These are phyloP conservation scores for Neodiprion pinetum DNA, from an alignment of 1,140 invertebrate species.

Conservation along the genomic window DNA sequence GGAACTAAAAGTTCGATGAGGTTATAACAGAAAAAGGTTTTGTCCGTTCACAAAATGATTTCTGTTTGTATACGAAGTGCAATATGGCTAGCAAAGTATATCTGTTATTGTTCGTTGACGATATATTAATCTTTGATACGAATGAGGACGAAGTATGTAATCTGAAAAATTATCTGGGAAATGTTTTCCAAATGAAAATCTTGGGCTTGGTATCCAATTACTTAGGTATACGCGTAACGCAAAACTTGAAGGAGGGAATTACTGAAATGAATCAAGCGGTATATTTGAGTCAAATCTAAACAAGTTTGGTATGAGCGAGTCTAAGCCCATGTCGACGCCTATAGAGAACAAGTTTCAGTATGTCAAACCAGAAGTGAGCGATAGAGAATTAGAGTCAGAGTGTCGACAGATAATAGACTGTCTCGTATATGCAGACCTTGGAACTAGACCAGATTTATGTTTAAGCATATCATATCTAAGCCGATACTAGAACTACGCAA, in stretches of 20 bases:
- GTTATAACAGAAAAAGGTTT: conserved; percentile 27
- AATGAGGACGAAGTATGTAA: conserved; percentile 16
- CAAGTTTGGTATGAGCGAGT: conserved; percentile 36
- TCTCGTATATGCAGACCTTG: neutral
- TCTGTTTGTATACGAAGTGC: conserved; percentile 29
- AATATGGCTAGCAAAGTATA: neutral
- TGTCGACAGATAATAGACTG: neutral
- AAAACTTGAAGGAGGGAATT: conserved; percentile 17
- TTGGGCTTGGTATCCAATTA: conserved; percentile 10
- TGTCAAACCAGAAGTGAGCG: neutral
- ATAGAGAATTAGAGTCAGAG: neutral
- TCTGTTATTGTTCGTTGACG: neutral
- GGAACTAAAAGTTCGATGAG: conserved; percentile 9
- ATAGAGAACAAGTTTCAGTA: conserved; percentile 4
- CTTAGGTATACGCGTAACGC: conserved; percentile 36
- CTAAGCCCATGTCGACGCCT: conserved; percentile 27
- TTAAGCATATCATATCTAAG: neutral
- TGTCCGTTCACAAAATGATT: conserved; percentile 26
- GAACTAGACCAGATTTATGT: conserved; percentile 2
- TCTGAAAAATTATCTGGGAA: conserved; percentile 11
- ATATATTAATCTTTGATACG: conserved; percentile 29
- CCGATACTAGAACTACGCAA: neutral
- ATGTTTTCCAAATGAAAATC: neutral
- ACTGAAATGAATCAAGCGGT: conserved; percentile 27
- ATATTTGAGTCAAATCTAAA: conserved; percentile 27